Evolutionary conservation across 2,888 invertebrate genomes (phyloP).

Genomic region (Kuschelorhynchus macadamiae): DNA sequence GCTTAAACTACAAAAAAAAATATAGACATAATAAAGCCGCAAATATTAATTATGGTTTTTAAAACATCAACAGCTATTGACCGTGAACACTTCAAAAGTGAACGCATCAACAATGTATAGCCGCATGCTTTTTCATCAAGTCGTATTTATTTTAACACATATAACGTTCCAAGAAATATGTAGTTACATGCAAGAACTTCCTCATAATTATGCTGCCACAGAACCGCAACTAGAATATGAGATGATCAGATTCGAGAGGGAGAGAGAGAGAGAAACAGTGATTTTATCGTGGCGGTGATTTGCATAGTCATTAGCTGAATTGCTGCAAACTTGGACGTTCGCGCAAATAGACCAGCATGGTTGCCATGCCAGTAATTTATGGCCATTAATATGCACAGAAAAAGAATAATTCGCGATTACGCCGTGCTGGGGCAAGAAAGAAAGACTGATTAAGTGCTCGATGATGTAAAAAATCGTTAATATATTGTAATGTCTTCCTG

Average conservation of each 20-base stretch:
- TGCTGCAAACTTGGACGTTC: constrained; percentile 11
- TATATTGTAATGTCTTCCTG: too few relatives aligned
- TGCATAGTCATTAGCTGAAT: constrained; percentile 21
- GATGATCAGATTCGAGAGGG: not conserved
- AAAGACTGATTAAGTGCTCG: too few relatives aligned
- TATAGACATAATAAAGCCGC: too few relatives aligned
- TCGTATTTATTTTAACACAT: too few relatives aligned
- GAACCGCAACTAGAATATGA: constrained; percentile 7
- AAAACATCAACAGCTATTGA: too few relatives aligned
- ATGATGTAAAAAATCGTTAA: too few relatives aligned
- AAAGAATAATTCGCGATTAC: constrained; percentile 14
- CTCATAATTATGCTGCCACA: not conserved
- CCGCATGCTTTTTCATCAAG: too few relatives aligned
- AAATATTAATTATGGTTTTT: too few relatives aligned
- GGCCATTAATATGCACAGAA: constrained; percentile 15
- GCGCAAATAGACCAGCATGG: constrained; percentile 12
- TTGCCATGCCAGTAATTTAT: constrained; percentile 16
- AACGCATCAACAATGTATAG: too few relatives aligned
- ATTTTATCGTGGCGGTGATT: constrained; percentile 9
- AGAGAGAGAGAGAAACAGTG: not conserved
- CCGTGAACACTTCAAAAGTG: too few relatives aligned
- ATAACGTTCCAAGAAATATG: not conserved
- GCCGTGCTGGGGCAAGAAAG: constrained; percentile 10
- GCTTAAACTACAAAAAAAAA: too few relatives aligned
- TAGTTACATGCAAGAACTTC: constrained; percentile 7